Conservation (phyloP, 2,113 vertebrate species). For the Lepus americanus region DNA sequence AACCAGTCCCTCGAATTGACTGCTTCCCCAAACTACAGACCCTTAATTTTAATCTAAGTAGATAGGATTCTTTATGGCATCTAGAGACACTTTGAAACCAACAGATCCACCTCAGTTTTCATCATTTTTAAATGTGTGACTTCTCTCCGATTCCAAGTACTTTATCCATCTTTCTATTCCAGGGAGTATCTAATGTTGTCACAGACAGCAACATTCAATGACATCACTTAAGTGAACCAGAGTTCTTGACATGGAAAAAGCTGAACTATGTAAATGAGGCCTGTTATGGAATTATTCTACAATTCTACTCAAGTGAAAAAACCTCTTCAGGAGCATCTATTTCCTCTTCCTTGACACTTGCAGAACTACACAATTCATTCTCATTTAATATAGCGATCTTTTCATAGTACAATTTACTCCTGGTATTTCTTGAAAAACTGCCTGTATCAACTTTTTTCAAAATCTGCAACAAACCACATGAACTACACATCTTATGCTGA, state of each 20-base stretch:
- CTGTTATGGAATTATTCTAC: neutral
- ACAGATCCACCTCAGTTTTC: neutral
- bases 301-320: neutral
- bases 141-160: neutral
- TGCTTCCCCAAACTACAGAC: neutral
- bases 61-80: neutral
- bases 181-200: neutral
- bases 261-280: neutral
- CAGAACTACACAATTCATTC: neutral
- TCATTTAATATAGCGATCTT: neutral
- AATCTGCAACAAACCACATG: neutral
- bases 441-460: neutral
- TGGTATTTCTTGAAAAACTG: neutral
- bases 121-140: neutral
- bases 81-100: neutral
- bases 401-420: neutral
- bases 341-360: neutral
- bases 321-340: neutral
- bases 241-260: neutral
- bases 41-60: neutral
- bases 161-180: neutral
- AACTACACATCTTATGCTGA: too few relatives aligned
- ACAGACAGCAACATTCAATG: neutral
- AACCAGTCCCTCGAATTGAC: neutral
- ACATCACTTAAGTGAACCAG: neutral